Evolutionary conservation across 1,140 invertebrate species (phyloP), one percentile per base, ranked within the genome.

Genomic region (Orussus abietinus): DNA sequence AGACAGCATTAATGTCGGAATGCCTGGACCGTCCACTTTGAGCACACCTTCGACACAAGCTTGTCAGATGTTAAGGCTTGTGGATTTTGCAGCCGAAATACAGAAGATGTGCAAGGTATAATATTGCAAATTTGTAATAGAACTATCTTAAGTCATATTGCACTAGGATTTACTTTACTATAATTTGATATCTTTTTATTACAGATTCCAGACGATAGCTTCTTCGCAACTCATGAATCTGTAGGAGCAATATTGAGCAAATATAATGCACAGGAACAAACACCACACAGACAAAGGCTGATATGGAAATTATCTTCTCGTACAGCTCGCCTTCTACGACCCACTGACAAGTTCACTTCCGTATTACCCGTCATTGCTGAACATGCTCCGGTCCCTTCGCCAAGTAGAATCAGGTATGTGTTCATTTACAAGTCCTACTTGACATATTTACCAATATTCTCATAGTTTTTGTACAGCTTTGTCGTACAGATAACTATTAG

Each of bases 321-420:
- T 39, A 84, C 82, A 31, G 75, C 82, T 34, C 73, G 82, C 54
- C 77, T 84, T 46, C 69, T 86, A 44, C 78, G 85, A 37, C 85
- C 85, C 2, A 88, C 84, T 36, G 83, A 86, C 59, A 82, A 81
- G 49, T 79, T 87, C 37, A 83, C 77, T 15, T 81, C 81, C 5
- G 76, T 82, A 31, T 69, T 88, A 52, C 83, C 84, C 32, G 86
- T 81, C 49, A 88, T 88, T 57, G 80, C 82, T 57, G 85, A 88
- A 62, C 78, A 83, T 44, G 69, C 69, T 25, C 69, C 66, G 41
- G 69, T 75, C 53, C 63, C 72, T 38, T 74, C 75, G 42, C 75
- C 77, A 26, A 73, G 63, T 46, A 75, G 74, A 57, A 76, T 75
- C 45, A 76, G 76, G 77, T 79, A 66, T 12, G 10, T 44, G 29